Evolutionary conservation across 2,113 vertebrate species (phyloP).

Genomic region (Prionailurus viverrinus): DNA sequence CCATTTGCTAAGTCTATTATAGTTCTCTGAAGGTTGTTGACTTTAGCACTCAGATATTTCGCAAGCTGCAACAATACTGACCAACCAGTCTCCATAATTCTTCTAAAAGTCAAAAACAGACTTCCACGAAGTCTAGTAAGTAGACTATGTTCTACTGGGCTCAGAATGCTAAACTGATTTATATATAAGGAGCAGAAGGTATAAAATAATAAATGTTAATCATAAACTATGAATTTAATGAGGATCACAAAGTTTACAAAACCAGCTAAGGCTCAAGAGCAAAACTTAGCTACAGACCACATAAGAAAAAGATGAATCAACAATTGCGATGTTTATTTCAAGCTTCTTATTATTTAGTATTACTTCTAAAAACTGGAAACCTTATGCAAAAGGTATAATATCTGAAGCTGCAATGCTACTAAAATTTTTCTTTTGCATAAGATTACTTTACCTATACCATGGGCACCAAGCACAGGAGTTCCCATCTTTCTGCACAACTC

Average conservation of each 20-base stretch:
- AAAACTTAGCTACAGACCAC: slow-evolving; percentile 35
- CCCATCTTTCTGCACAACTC: slow-evolving; percentile 97
- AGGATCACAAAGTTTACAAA: slow-evolving; percentile 53
- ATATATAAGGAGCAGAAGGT: slow-evolving; percentile 20
- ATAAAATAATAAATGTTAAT: slow-evolving; percentile 17
- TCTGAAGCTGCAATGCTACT: slow-evolving; percentile 70
- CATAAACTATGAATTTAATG: slow-evolving; percentile 49
- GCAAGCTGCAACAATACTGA: background rate
- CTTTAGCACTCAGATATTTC: slow-evolving; percentile 48
- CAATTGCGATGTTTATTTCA: slow-evolving; percentile 72
- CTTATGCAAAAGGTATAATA: slow-evolving; percentile 42
- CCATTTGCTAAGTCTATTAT: background rate
- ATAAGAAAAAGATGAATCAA: slow-evolving; percentile 48
- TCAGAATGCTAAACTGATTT: slow-evolving; percentile 52
- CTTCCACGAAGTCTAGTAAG: background rate
- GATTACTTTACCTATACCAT: slow-evolving; percentile 95
- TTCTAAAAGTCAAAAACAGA: slow-evolving; percentile 45
- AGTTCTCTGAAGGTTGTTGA: slow-evolving; percentile 34
- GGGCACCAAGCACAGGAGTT: slow-evolving; percentile 98
- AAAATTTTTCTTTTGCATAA: slow-evolving; percentile 63
- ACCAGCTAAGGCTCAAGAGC: background rate
- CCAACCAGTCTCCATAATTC: background rate
- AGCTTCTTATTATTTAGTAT: slow-evolving; percentile 66
- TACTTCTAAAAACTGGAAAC: slow-evolving; percentile 66
- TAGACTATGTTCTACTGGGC: background rate